Evolutionary conservation across 2,888 invertebrate species (phyloP).

Genomic region (Temnothorax ravouxi): DNA sequence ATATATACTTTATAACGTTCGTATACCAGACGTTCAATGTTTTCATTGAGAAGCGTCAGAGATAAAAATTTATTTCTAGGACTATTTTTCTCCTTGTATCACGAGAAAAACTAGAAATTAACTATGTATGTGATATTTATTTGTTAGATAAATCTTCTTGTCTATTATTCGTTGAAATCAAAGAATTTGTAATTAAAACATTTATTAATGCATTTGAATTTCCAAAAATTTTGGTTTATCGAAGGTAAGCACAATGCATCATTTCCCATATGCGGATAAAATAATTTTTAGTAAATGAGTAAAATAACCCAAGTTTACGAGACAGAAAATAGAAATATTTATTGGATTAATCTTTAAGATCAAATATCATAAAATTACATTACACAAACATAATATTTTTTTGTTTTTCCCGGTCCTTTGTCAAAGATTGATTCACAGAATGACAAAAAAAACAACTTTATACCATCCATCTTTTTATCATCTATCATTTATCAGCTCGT

Average conservation of each 20-base stretch:
- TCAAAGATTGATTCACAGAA: neutral
- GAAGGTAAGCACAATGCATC: neutral
- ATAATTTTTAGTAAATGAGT: neutral
- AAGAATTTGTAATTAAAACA: neutral
- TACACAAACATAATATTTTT: neutral
- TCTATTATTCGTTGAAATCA: neutral
- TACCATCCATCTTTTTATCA: slow-evolving; percentile 1
- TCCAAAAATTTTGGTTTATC: neutral
- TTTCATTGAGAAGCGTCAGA: slow-evolving; percentile 10
- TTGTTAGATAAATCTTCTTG: neutral
- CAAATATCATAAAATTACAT: neutral
- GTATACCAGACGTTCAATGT: slow-evolving; percentile 6
- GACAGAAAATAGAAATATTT: neutral
- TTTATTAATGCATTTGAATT: neutral
- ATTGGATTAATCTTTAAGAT: neutral
- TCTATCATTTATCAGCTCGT: slow-evolving; percentile 10
- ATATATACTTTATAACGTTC: slow-evolving; percentile 40
- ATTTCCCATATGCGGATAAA: neutral
- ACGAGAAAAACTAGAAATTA: neutral
- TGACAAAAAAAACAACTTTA: neutral
- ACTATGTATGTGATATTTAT: neutral
- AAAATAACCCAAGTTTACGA: neutral
- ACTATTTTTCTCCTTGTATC: neutral
- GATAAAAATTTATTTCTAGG: slow-evolving; percentile 13
- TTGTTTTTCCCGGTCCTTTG: neutral